Percentiles rank a stretch among this genome's conserved stretches.
Evolutionary conservation across 1,140 invertebrate species (phyloP).

Genomic region (Paralvinella palmiformis): DNA sequence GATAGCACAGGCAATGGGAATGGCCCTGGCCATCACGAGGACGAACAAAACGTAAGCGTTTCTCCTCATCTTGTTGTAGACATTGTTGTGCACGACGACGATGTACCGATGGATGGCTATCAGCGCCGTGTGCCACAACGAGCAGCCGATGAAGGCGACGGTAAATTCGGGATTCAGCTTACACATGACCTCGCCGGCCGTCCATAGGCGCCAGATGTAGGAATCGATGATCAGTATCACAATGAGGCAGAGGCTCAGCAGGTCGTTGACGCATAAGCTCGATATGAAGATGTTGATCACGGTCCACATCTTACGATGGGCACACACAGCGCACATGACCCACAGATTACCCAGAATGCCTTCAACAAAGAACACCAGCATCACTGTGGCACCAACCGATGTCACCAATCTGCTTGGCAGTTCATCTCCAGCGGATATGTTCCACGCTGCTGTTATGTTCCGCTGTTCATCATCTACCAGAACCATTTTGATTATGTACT

Average conservation of each 20-base stretch:
- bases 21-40: constrained; percentile 38
- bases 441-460: too few relatives aligned
- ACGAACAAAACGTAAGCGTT: constrained; percentile 42
- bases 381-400: not conserved
- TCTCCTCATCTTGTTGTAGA: constrained; percentile 46
- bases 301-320: constrained; percentile 32
- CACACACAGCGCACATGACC: constrained; percentile 14
- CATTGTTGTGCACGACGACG: constrained; percentile 45
- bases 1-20: constrained; percentile 42
- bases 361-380: constrained; percentile 8
- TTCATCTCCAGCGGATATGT: too few relatives aligned
- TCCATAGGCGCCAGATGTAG: constrained; percentile 41
- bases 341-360: constrained; percentile 21
- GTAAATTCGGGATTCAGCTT: constrained; percentile 43
- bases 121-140: constrained; percentile 47
- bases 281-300: constrained; percentile 46
- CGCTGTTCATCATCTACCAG: too few relatives aligned
- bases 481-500: too few relatives aligned
- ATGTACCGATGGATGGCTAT: constrained; percentile 48
- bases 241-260: constrained; percentile 45
- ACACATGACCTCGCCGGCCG: constrained; percentile 36
- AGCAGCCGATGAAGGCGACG: constrained; percentile 42
- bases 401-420: not conserved
- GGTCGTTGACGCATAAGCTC: constrained; percentile 48
- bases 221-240: constrained; percentile 45